Conservation (phyloP, 2,888 invertebrate species). For the Nomada ruficornis region DNA sequence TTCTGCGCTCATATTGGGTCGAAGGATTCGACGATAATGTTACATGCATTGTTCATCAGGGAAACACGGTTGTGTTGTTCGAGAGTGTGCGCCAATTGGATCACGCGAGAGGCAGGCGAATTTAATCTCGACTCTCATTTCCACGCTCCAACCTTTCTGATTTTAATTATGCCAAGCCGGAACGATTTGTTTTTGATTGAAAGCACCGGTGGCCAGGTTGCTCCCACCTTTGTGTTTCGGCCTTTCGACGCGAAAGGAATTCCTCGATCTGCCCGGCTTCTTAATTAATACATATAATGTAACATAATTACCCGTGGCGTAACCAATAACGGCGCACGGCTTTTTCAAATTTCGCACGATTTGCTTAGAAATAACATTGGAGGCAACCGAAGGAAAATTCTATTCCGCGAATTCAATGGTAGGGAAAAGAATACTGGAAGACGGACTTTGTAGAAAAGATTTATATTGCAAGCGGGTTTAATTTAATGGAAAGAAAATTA, state of each 20-base stretch:
- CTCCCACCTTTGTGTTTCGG: background rate
- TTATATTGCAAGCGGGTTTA: too few relatives aligned
- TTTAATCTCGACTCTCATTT: background rate
- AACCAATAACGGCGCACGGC: background rate
- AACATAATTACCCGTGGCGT: too few relatives aligned
- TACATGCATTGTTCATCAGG: too few relatives aligned
- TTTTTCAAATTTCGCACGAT: background rate
- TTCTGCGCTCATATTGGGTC: too few relatives aligned
- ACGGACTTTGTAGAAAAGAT: too few relatives aligned
- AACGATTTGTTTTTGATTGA: conserved; percentile 16
- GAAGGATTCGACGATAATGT: too few relatives aligned
- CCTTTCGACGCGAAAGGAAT: background rate
- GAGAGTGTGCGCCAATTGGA: background rate
- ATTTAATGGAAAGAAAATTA: too few relatives aligned
- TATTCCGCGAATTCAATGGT: too few relatives aligned
- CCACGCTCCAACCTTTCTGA: background rate
- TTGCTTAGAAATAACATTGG: background rate
- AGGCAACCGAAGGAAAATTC: background rate
- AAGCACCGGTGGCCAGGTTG: background rate
- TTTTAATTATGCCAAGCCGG: background rate
- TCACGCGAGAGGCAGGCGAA: background rate
- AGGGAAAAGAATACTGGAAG: too few relatives aligned
- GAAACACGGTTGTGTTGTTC: too few relatives aligned
- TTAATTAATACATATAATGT: conserved; percentile 7
- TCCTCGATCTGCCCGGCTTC: background rate